These are phyloP conservation scores for Sciurus vulgaris DNA, from an alignment of 2,797 vertebrate genomes.

Conservation along the genomic window DNA sequence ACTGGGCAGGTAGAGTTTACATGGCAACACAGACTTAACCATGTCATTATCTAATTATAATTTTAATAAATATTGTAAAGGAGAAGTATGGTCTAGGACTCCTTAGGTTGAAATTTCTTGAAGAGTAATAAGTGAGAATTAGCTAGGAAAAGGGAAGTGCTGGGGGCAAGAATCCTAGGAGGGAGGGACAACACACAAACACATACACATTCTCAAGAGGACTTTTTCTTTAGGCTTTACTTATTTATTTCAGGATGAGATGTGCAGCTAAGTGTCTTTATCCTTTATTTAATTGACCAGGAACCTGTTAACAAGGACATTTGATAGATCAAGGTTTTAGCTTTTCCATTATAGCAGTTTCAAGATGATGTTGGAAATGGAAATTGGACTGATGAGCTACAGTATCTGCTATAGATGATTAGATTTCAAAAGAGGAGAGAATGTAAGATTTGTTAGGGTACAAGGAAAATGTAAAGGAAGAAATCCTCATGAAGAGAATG, in stretches of 20 bases:
- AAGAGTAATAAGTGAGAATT: background rate
- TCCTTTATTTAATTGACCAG: background rate
- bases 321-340: background rate
- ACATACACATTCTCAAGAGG: background rate
- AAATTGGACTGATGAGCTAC: background rate
- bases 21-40: background rate
- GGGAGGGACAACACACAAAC: background rate
- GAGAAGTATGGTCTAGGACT: background rate
- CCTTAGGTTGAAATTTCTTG: background rate
- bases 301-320: background rate
- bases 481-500: background rate
- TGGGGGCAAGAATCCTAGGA: background rate
- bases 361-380: background rate
- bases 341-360: conserved; percentile 3
- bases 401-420: background rate
- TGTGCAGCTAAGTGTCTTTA: background rate
- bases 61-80: background rate
- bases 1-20: background rate
- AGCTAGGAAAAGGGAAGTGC: background rate
- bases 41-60: conserved; percentile 2
- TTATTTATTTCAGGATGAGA: background rate
- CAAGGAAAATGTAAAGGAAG: conserved; percentile 15
- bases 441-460: background rate
- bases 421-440: background rate
- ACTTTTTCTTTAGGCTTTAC: background rate